Percentiles rank a stretch among this genome's conserved stretches.
These are phyloP conservation scores for Drosophila biarmipes DNA, from an alignment of 1,140 invertebrate species.

Conservation along the genomic window DNA sequence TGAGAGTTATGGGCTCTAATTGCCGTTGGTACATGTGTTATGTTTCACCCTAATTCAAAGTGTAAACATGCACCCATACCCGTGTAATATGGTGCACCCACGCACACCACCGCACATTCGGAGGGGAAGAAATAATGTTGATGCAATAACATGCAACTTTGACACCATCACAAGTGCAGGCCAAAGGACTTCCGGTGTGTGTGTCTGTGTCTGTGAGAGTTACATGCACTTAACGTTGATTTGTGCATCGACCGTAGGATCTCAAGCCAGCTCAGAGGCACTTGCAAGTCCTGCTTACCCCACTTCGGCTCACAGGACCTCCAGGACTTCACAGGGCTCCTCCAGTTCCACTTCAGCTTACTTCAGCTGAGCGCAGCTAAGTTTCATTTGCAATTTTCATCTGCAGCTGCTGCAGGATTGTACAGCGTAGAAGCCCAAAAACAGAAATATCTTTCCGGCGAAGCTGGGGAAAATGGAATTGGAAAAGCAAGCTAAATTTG, in stretches of 20 bases:
- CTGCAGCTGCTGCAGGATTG: constrained; percentile 74
- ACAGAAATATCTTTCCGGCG: constrained; percentile 26
- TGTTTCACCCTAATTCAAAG: constrained; percentile 4
- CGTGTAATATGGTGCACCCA: constrained; percentile 27
- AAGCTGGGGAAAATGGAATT: constrained; percentile 60
- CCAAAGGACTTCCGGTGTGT: constrained; percentile 1
- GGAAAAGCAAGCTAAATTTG: constrained; percentile 62
- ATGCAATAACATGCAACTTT: constrained; percentile 82
- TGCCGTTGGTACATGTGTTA: constrained; percentile 5
- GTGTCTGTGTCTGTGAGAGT: constrained; percentile 28
- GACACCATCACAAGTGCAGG: constrained; percentile 53
- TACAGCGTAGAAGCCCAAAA: constrained; percentile 45
- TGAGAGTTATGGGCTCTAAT: not conserved
- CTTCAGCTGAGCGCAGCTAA: constrained; percentile 54
- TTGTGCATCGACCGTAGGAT: constrained; percentile 61
- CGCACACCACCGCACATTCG: not conserved
- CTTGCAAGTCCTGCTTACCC: constrained; percentile 35
- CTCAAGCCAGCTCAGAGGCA: constrained; percentile 39
- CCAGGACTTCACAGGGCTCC: constrained; percentile 6
- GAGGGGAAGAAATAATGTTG: constrained; percentile 61
- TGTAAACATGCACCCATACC: constrained; percentile 9
- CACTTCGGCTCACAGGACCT: constrained; percentile 22
- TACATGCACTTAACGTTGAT: constrained; percentile 81
- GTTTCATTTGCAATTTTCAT: constrained; percentile 82
- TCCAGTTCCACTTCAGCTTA: constrained; percentile 26